phyloP scores from a whole-genome alignment of 1,140 invertebrate genomes.

The Pogonomyrmex californicus region DNA sequence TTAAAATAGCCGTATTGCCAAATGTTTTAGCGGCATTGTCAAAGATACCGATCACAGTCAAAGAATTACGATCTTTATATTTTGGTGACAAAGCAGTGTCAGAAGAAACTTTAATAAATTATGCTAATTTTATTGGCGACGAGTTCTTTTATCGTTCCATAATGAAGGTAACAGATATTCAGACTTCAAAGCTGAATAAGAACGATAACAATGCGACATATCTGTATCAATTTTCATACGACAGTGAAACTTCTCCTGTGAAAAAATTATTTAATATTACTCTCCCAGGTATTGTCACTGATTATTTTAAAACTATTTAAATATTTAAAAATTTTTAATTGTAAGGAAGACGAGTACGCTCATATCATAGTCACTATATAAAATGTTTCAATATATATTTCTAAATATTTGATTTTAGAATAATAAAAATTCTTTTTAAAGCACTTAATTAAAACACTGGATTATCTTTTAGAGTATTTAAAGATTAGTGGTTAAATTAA shows the following conservation, averaged over 20 bases:
- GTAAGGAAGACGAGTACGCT: too few species aligned
- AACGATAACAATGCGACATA: slow-evolving; percentile 80
- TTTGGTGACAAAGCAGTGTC: slow-evolving; percentile 80
- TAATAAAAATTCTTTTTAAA: not conserved
- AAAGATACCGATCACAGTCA: slow-evolving; percentile 51
- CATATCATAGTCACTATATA: not conserved
- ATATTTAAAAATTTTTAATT: not conserved
- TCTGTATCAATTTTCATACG: slow-evolving; percentile 86
- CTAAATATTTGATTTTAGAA: too few species aligned
- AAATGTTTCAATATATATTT: not conserved
- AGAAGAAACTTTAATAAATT: not conserved
- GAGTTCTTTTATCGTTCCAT: slow-evolving; percentile 83
- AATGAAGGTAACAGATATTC: slow-evolving; percentile 82
- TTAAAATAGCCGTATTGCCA: slow-evolving; percentile 32
- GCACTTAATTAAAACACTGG: not conserved
- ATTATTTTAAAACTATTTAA: not conserved
- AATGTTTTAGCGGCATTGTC: not conserved
- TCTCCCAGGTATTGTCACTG: slow-evolving; percentile 15
- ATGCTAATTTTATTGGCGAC: slow-evolving; percentile 75
- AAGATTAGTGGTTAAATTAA: too few species aligned
- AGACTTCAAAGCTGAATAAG: slow-evolving; percentile 73
- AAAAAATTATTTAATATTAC: slow-evolving; percentile 40
- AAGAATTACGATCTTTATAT: slow-evolving; percentile 75
- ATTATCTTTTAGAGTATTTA: not conserved
- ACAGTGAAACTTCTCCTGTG: slow-evolving; percentile 39